Base-by-base conservation (phyloP, 2,797 vertebrate species). In the Mormyrus proboscirostris region DNA sequence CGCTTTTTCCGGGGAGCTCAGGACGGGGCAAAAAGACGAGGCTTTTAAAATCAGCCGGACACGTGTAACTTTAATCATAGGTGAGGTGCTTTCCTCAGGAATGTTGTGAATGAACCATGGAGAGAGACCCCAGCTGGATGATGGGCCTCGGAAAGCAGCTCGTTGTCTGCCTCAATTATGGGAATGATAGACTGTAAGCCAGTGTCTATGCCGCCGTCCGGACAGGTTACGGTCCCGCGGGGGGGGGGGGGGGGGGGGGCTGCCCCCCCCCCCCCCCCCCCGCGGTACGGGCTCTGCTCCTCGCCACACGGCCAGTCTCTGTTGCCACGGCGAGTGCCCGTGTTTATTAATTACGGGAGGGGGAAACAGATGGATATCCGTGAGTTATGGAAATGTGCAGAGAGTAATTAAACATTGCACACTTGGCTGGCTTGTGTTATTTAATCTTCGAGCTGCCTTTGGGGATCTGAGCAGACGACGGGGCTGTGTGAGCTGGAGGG, bases 351-450 rank as follows among this genome's bases (percentile, higher is more conserved):
- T 85, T 57, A 47, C 82, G 62, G 79, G 29, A 47, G 53, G 88
- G 25, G 44, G 69, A 69, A 73, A 76, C 87, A 83, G 87, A 88
- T 88, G 82, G 76, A 57, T 90, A 86, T 57, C 87, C 87, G 86
- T 86, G 89, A 90, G 87, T 86, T 90, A 90, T 90, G 87, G 76
- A 88, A 90, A 90, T 88, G 87, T 86, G 89, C 49, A 14, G 89
- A 90, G 89, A 88, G 88, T 90, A 90, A 90, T 90, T 90, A 90
- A 86, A 90, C 87, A 86, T 25, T 38, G 51, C 86, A 85, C 89
- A 90, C 89, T 88, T 88, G 73, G 22, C 41, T 86, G 82, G 82
- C 88, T 79, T 73, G 59, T 49, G 62, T 90, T 90, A 88, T 88
- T 90, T 85, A 88, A 90, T 86, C 87, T 88, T 57, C 14, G 19